Conservation (phyloP, 2,113 vertebrate genomes). For the Chunga burmeisteri region DNA sequence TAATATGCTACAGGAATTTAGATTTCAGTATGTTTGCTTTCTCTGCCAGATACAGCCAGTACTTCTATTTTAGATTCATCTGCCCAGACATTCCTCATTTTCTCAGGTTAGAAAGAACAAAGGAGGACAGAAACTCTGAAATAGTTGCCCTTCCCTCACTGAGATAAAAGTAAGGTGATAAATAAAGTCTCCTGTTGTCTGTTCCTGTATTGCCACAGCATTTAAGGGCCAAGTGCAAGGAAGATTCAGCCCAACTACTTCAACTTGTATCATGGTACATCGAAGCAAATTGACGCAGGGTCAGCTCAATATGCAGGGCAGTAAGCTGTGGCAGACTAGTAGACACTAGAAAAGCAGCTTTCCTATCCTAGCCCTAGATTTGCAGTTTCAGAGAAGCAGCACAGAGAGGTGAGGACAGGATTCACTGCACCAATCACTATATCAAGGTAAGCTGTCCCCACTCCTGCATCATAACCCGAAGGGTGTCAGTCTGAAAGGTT, state of each 20-base stretch:
- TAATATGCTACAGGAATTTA: background rate
- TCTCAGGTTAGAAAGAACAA: background rate
- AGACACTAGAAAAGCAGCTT: background rate
- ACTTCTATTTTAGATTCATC: background rate
- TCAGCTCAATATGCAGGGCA: background rate
- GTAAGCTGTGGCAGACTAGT: background rate
- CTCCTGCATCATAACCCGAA: background rate
- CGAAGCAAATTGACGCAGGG: background rate
- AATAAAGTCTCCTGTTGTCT: background rate
- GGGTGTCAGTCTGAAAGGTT: background rate
- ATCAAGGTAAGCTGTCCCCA: background rate
- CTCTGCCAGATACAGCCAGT: rapidly evolving
- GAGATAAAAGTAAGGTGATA: background rate
- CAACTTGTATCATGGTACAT: background rate
- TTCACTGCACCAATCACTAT: background rate
- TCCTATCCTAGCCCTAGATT: background rate
- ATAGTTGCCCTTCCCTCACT: background rate
- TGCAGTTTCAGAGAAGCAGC: background rate
- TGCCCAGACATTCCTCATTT: background rate
- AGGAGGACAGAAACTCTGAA: background rate
- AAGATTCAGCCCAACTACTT: background rate
- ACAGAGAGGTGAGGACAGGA: background rate
- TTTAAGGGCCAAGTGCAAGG: background rate
- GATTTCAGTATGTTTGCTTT: background rate
- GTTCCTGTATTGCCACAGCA: background rate